Conservation (phyloP, 2,113 vertebrate genomes). For the Leptobrachium leishanense region DNA sequence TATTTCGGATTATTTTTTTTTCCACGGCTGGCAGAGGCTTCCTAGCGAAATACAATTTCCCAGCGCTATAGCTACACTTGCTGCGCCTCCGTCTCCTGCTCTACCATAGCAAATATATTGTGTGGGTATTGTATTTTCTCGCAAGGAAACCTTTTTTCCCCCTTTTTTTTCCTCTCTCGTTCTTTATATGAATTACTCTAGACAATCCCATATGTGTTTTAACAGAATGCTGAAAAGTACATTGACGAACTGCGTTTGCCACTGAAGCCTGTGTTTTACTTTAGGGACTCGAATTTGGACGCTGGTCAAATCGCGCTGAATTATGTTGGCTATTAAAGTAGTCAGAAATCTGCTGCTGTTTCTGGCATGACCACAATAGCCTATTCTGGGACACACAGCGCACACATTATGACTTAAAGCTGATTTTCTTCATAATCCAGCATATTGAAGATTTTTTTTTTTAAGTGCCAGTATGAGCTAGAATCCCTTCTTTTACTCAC, state of each 20-base stretch:
- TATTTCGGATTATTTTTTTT: too few species aligned
- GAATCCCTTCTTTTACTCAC: slow-evolving; percentile 6
- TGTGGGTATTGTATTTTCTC: slow-evolving; percentile 2
- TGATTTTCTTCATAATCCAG: slow-evolving; percentile 42
- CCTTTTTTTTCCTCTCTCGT: not conserved
- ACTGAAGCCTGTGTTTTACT: slow-evolving; percentile 31
- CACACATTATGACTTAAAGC: slow-evolving; percentile 41
- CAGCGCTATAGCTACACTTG: too few species aligned
- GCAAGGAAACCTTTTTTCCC: not conserved
- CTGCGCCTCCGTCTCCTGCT: too few species aligned
- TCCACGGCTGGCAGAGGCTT: too few species aligned
- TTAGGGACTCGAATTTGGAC: slow-evolving; percentile 32
- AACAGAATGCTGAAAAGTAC: slow-evolving; percentile 23
- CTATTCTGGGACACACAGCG: slow-evolving; percentile 33
- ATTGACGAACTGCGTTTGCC: slow-evolving; percentile 41
- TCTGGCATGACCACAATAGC: slow-evolving; percentile 42
- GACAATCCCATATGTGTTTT: slow-evolving; percentile 39
- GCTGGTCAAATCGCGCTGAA: slow-evolving; percentile 40
- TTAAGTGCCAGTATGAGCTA: not conserved
- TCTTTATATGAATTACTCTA: not conserved
- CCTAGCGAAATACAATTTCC: too few species aligned
- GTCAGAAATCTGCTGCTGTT: slow-evolving; percentile 47
- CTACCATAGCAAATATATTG: too few species aligned
- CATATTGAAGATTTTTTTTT: slow-evolving; percentile 28
- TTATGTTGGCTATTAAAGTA: slow-evolving; percentile 48